These are phyloP conservation scores for Stenodema calcarata DNA, from an alignment of 2,888 invertebrate genomes.

Conservation along the genomic window DNA sequence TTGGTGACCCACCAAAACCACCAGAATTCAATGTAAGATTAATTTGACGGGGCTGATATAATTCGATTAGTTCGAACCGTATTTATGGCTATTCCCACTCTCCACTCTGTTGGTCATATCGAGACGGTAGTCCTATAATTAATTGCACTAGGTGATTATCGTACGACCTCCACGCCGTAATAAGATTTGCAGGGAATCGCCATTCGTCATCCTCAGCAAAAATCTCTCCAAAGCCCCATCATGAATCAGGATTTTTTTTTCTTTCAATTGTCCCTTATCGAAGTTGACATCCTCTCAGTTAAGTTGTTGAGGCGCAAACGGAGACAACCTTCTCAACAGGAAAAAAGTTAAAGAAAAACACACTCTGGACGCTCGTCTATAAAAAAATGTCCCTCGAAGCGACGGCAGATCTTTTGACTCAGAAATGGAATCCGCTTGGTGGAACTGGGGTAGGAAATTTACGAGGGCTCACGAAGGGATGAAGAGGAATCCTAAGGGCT, in stretches of 20 bases:
- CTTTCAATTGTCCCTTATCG: background rate
- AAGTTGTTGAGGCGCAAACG: background rate
- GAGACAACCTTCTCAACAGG: background rate
- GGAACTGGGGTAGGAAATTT: background rate
- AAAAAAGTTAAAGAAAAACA: too few species aligned
- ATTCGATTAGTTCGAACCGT: too few species aligned
- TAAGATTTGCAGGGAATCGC: too few species aligned
- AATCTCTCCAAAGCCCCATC: background rate
- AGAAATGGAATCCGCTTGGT: background rate
- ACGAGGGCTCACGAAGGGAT: background rate
- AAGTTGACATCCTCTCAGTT: background rate
- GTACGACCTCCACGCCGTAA: too few species aligned
- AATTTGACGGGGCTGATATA: too few species aligned
- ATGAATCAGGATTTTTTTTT: background rate
- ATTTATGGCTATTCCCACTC: too few species aligned
- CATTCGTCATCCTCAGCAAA: background rate
- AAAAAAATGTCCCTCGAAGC: background rate
- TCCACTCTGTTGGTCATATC: too few species aligned
- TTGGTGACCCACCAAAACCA: too few species aligned
- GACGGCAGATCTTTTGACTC: background rate
- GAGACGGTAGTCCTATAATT: too few species aligned
- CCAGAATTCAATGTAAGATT: too few species aligned
- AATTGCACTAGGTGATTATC: too few species aligned
- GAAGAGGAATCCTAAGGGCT: background rate
- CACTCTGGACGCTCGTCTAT: background rate